Evolutionary conservation across 2,113 vertebrate species (phyloP), one percentile per base, ranked within the genome.

Genomic region (Chionomys nivalis): DNA sequence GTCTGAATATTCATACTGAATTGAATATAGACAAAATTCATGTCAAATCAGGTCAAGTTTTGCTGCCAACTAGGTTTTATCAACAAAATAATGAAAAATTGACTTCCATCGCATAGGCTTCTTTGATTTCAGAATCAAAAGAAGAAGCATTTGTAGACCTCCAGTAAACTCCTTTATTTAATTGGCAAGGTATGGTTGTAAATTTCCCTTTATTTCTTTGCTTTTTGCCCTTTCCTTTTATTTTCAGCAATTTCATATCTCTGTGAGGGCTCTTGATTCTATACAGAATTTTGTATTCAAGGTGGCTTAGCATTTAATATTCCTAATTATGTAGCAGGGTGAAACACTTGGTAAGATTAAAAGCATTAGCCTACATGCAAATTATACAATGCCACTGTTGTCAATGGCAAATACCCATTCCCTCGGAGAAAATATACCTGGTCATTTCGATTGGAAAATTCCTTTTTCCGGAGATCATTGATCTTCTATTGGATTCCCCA

Each of bases 291-390:
- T 90, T 93, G 11, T 87, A 88, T 68, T 94, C 68, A 93, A 94
- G 72, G 68, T 87, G n/a, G 10, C 28, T 73, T 83, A n/a, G 5
- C 52, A 89, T 97, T 93, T 96, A 90, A 55, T 97, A 97, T 96
- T 91, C 83, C 58, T 97, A 95, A 96, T 93, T 91, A 63, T 82
- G 61, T 90, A 91, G 70, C 61, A 78, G 58, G 66, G 23, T 89
- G 44, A 98, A 97, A 96, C 39, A 78, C 87, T 94, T 79, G 78
- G 61, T 96, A 94, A 97, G 96, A 95, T 95, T 81, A 93, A 78
- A 95, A 87, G 78, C 85, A 33, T 93, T 97, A 95, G 52, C 33
- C 63, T 68, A 97, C 93, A 94, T 94, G 78, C 36, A 96, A 96
- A 88, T 96, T 52, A 81, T 52, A 95, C 36, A 95, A 87, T 23